Percentiles rank a stretch among this genome's conserved stretches.
Evolutionary conservation across 2,888 invertebrate genomes (phyloP).

Genomic region (Hemistola chrysoprasaria): DNA sequence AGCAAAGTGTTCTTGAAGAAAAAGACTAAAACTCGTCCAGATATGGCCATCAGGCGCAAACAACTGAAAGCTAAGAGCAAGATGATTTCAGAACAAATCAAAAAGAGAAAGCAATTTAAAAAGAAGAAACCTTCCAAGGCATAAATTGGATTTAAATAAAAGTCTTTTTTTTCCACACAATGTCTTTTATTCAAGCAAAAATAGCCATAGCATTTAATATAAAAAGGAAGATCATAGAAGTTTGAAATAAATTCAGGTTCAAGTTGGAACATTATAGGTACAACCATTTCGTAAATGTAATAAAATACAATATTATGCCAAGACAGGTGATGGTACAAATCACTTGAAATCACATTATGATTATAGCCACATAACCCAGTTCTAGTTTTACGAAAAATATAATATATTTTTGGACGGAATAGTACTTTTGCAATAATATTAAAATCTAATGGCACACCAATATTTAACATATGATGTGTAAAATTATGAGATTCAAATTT

Average conservation of each 20-base stretch:
- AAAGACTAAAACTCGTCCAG: slow-evolving; percentile 58
- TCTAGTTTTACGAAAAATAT: too few relatives aligned
- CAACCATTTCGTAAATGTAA: too few relatives aligned
- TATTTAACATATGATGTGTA: too few relatives aligned
- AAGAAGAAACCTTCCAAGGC: slow-evolving; percentile 60
- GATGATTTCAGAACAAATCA: slow-evolving; percentile 71
- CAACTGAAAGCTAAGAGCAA: slow-evolving; percentile 74
- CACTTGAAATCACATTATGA: too few relatives aligned
- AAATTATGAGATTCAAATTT: too few relatives aligned
- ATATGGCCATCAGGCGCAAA: slow-evolving; percentile 73
- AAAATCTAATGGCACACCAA: neutral
- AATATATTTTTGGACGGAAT: neutral
- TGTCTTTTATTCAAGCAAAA: slow-evolving; percentile 28
- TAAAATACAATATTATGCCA: neutral
- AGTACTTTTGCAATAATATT: neutral
- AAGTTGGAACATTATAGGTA: neutral
- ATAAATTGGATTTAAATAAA: slow-evolving; percentile 35
- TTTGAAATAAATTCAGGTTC: slow-evolving; percentile 18
- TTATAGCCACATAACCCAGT: too few relatives aligned
- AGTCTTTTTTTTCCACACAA: slow-evolving; percentile 37
- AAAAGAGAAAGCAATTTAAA: slow-evolving; percentile 67
- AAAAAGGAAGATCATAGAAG: slow-evolving; percentile 22
- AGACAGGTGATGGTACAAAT: too few relatives aligned
- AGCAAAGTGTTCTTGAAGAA: slow-evolving; percentile 47
- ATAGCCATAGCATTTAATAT: slow-evolving; percentile 9